Evolutionary conservation across 2,113 vertebrate genomes (phyloP).

Genomic region (Garra rufa): DNA sequence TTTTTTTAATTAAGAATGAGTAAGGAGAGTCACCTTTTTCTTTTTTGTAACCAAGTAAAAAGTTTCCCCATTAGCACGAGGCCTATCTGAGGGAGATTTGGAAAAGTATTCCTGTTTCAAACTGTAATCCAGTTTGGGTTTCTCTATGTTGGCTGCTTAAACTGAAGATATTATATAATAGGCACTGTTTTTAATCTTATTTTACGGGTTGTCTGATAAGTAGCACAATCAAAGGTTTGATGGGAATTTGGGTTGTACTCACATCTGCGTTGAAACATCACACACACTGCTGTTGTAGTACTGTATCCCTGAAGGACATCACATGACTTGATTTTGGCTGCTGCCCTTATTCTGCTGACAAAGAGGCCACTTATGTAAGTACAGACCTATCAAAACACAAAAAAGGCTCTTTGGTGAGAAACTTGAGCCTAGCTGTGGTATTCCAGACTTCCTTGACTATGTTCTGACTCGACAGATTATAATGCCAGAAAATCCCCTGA

Average conservation of each 20-base stretch:
- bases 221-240: neutral
- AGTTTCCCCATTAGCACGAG: neutral
- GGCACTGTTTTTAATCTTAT: neutral
- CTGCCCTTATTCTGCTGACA: neutral
- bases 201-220: neutral
- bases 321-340: conserved; percentile 26
- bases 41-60: neutral
- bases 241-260: neutral
- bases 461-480: neutral
- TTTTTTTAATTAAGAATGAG: neutral
- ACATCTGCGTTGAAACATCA: neutral
- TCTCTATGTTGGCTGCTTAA: neutral
- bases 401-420: neutral
- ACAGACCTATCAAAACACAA: neutral
- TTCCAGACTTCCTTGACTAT: neutral
- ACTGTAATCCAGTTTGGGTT: neutral
- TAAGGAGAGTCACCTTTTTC: neutral
- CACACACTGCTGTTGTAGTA: conserved; percentile 5
- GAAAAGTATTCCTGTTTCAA: neutral
- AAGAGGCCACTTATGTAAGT: conserved; percentile 15
- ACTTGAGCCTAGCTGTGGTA: neutral
- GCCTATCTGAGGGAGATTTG: neutral
- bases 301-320: neutral
- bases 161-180: neutral
- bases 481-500: neutral